These are phyloP conservation scores for Eretmocerus hayati DNA, from an alignment of 2,888 invertebrate genomes.

Conservation along the genomic window DNA sequence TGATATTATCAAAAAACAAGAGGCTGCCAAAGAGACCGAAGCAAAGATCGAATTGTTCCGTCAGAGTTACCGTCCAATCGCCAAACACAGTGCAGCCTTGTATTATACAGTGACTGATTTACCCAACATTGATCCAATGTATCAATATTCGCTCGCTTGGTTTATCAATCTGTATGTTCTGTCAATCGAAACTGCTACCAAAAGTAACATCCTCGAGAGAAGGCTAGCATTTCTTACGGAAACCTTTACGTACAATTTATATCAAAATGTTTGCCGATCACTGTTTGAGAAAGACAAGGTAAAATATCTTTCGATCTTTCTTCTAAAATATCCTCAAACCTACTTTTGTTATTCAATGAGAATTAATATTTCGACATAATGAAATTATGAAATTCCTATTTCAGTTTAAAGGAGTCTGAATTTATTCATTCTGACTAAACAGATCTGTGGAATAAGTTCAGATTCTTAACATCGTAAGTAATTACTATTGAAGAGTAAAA, in stretches of 20 bases:
- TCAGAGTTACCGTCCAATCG: conserved; percentile 67
- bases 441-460: too few relatives aligned
- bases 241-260: conserved; percentile 73
- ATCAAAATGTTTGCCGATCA: conserved; percentile 75
- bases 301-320: background rate
- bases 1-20: conserved; percentile 77
- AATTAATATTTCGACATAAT: too few relatives aligned
- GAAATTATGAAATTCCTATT: too few relatives aligned
- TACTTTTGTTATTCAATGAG: too few relatives aligned
- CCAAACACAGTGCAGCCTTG: conserved; percentile 70
- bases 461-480: too few relatives aligned
- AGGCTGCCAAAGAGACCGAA: conserved; percentile 69
- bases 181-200: conserved; percentile 69
- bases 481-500: too few relatives aligned
- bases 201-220: conserved; percentile 64
- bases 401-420: too few relatives aligned
- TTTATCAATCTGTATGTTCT: conserved; percentile 74
- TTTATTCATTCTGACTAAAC: too few relatives aligned
- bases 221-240: conserved; percentile 64
- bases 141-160: conserved; percentile 81
- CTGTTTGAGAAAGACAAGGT: conserved; percentile 80
- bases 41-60: conserved; percentile 70
- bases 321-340: too few relatives aligned
- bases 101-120: conserved; percentile 79
- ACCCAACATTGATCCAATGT: conserved; percentile 82